Base-by-base conservation (phyloP, 2,797 vertebrate species). In the Onychomys arenicola region DNA sequence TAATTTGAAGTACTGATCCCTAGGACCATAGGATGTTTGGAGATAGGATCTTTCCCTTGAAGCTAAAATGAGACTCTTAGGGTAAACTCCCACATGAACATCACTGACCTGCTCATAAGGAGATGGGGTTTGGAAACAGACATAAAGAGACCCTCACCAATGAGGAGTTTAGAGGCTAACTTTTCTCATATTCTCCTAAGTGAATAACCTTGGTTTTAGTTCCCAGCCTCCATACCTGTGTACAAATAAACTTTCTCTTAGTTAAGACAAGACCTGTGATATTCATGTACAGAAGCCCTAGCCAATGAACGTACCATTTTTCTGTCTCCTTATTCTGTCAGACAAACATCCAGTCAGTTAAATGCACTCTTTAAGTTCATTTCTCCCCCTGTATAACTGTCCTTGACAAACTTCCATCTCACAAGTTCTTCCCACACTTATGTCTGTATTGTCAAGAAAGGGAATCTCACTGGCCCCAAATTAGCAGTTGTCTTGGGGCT, bases 51-150 rank as follows among this genome's bases (percentile, higher is more conserved):
- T 88, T 84, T 37, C 59, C 16, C 69, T 46, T 77, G 2, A 92
- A 65, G 4, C 71, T 85, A 40, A 78, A 97, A 57, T 46, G 21
- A 95, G 29, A 14, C 32, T 1, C n/a, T 61, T 81, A 52, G 11
- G 2, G 0, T 88, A 8, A 27, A 46, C 4, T 10, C 3, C 11
- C 49, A 57, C 1, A 34, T 6, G 17, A 86, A 2, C 40, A 9
- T 87, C 49, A n/a, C n/a, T 71, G 9, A 4, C 57, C 4, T 67
- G 9, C 1, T 76, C 57, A 13, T 16, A 80, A 63, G 17, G 61
- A 77, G 13, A 49, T 69, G 23, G 46, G 55, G 17, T 88, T 46
- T 93, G 19, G 55, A 77, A 61, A 52, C 1, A 80, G 5, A 52
- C 7, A 11, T 1, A 21, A 67, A 52, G 7, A 49, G 40, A 90